A percentile compares a stretch with the other conserved stretches of the same genome.
These are phyloP conservation scores for western clawed frog (Xenopus tropicalis) DNA, from an alignment of 2,113 vertebrate genomes.

Conservation along the genomic window DNA sequence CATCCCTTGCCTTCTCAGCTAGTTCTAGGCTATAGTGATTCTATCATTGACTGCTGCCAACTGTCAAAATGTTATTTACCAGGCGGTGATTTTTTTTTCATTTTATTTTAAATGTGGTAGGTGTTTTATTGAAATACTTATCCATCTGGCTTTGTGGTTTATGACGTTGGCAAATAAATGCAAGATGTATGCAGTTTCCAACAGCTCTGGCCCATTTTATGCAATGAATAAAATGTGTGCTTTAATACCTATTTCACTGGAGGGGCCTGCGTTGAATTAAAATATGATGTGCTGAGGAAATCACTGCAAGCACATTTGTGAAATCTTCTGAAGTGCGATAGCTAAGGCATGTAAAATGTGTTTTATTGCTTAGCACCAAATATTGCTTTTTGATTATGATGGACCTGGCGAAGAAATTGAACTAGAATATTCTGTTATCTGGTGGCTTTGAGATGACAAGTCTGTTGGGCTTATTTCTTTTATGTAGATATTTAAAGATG, in stretches of 20 bases:
- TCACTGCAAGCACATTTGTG: slow-evolving; percentile 13
- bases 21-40: slow-evolving; percentile 20
- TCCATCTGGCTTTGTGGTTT: slow-evolving; percentile 27
- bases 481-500: too few species aligned
- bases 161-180: slow-evolving; percentile 38
- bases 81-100: slow-evolving; percentile 4
- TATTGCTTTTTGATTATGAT: not conserved
- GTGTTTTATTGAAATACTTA: slow-evolving; percentile 22
- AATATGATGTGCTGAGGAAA: slow-evolving; percentile 10
- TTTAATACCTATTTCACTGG: slow-evolving; percentile 21
- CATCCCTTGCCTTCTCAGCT: slow-evolving; percentile 37
- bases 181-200: slow-evolving; percentile 32
- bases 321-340: too few species aligned
- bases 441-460: too few species aligned
- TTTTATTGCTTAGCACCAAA: not conserved
- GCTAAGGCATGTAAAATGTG: too few species aligned
- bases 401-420: too few species aligned
- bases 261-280: slow-evolving; percentile 2
- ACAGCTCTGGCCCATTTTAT: slow-evolving; percentile 29
- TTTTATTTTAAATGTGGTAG: slow-evolving; percentile 19
- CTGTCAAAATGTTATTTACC: slow-evolving; percentile 42
- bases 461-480: too few species aligned
- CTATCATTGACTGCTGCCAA: slow-evolving; percentile 19
- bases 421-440: too few species aligned
- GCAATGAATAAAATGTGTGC: slow-evolving; percentile 27